Evolutionary conservation across 2,113 vertebrate species (phyloP), one percentile per base, ranked within the genome.

Genomic region (Merops nubicus): DNA sequence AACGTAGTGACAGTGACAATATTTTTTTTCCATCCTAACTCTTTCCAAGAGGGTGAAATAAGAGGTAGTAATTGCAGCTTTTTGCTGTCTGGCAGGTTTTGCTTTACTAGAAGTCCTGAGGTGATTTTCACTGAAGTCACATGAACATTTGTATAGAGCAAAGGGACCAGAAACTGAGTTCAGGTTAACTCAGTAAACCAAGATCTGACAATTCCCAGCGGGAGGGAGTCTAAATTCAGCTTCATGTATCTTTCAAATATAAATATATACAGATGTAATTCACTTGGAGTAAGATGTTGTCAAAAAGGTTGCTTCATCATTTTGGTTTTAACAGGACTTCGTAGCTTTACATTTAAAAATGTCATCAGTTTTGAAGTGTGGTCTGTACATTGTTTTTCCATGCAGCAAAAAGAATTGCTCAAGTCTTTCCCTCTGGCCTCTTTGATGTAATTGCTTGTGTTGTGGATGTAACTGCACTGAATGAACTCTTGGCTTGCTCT

Each of bases 321-420:
- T 70, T 77, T 50, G 22, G 38, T 80, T 96, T 85, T 74, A 93
- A n/a, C 13, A 22, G 36, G 15, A 47, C 42, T 80, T 90, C 12
- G 19, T 60, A 56, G 21, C 11, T 89, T 69, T 89, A 22, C 6
- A 2, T 80, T 88, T 63, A 21, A 85, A 90, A 59, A 43, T 15
- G 5, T 31, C 7, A 20, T 85, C 48, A 13, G 5, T 90, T 93
- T 70, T 63, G 18, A 86, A 81, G 33, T 29, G 51, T 50, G 13
- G 11, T 50, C 47, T 77, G 2, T 40, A 18, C 42, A 3, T 74
- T 62, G 25, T 72, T 93, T 76, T 93, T 74, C 47, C 36, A 20
- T 76, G 33, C 26, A 90, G 59, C 42, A 72, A 62, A 85, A 91
- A 34, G 15, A 57, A 85, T 25, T 70, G n/a, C 28, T 57, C 9